Evolutionary conservation across 2,113 vertebrate genomes (phyloP).

Genomic region (Dryoscopus gambensis): DNA sequence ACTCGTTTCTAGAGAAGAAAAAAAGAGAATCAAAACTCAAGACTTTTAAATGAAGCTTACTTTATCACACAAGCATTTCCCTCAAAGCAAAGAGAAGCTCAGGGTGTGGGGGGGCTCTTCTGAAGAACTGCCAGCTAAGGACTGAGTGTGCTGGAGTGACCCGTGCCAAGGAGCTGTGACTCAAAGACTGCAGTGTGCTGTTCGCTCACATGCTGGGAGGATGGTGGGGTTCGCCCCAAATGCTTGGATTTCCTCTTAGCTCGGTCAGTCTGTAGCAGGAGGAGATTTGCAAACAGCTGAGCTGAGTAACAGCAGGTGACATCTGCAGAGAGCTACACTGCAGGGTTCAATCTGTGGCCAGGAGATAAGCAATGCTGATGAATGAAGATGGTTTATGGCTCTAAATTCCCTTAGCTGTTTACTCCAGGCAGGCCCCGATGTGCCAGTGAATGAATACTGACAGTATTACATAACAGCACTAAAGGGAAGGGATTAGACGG

Average conservation of each 20-base stretch:
- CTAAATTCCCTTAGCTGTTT: constrained; percentile 18
- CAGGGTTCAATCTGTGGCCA: background rate
- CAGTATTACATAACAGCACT: constrained; percentile 55
- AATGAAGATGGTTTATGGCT: constrained; percentile 24
- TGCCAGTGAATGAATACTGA: constrained; percentile 21
- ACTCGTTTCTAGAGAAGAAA: background rate
- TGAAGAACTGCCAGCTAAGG: background rate
- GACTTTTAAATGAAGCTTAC: background rate
- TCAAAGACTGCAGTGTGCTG: background rate
- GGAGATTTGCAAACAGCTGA: background rate
- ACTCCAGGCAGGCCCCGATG: background rate
- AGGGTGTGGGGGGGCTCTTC: background rate
- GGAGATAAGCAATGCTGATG: constrained; percentile 20
- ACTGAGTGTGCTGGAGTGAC: background rate
- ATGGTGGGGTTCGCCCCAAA: background rate
- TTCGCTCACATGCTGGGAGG: background rate
- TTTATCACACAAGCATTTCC: background rate
- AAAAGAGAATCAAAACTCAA: background rate
- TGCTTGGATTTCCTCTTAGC: background rate
- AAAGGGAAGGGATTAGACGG: background rate
- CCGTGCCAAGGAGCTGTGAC: background rate
- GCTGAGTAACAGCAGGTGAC: background rate
- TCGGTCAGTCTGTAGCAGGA: background rate
- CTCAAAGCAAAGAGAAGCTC: background rate
- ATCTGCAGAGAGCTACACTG: background rate